Evolutionary conservation across 2,888 invertebrate genomes (phyloP).

Genomic region (Tenthredo distinguenda): DNA sequence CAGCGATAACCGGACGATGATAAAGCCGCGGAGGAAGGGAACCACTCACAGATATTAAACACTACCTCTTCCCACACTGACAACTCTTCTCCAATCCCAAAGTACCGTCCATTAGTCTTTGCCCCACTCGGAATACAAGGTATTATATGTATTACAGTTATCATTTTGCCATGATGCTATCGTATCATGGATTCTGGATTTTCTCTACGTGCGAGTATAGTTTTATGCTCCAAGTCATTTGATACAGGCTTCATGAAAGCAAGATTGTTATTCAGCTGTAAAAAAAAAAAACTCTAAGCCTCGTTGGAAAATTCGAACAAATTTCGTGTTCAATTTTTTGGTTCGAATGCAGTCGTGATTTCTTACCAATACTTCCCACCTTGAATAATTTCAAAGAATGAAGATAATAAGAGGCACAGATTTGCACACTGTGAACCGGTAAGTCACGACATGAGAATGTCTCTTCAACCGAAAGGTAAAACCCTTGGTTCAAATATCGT

Average conservation of each 20-base stretch:
- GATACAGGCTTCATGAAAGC: background rate
- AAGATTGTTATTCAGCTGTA: background rate
- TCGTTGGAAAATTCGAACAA: background rate
- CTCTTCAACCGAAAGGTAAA: background rate
- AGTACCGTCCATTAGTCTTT: slow-evolving; percentile 46
- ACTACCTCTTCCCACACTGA: slow-evolving; percentile 54
- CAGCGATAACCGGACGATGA: slow-evolving; percentile 61
- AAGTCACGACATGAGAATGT: background rate
- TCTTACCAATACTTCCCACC: background rate
- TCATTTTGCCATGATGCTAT: background rate
- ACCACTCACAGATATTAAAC: slow-evolving; percentile 64
- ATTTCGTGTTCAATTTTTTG: background rate
- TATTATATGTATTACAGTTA: slow-evolving; percentile 9
- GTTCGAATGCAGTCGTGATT: background rate
- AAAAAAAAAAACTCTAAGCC: background rate
- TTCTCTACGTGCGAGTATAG: background rate
- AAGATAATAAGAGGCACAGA: background rate
- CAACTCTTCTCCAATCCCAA: slow-evolving; percentile 57
- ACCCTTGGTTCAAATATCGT: background rate
- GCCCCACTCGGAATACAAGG: slow-evolving; percentile 22
- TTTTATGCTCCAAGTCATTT: background rate
- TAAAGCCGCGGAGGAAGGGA: slow-evolving; percentile 58
- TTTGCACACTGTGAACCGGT: background rate
- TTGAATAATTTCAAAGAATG: background rate
- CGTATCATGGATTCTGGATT: background rate